Conservation (phyloP, 2,888 invertebrate genomes). For the Tupiocoris notatus region DNA sequence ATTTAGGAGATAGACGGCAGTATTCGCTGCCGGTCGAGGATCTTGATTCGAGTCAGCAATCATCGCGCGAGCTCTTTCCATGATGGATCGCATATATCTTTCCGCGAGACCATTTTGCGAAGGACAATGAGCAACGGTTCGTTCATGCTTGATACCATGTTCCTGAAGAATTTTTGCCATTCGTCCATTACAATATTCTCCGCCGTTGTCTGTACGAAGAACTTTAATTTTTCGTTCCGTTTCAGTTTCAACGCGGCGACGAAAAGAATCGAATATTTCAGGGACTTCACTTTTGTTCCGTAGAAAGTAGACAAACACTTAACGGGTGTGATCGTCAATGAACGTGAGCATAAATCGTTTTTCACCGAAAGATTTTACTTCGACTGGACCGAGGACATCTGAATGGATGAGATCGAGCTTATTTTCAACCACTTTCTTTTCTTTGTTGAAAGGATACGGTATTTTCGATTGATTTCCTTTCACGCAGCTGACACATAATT, state of each 20-base stretch:
- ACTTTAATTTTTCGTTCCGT: background rate
- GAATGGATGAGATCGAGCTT: constrained; percentile 19
- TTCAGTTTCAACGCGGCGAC: constrained; percentile 1
- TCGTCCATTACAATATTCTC: constrained; percentile 24
- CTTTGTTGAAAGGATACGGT: background rate
- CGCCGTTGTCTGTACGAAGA: constrained; percentile 33
- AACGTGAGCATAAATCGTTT: constrained; percentile 10
- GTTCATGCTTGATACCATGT: constrained; percentile 31
- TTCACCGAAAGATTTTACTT: constrained; percentile 5
- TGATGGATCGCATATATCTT: no score
- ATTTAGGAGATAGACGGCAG: constrained; percentile 52
- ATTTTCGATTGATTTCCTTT: background rate
- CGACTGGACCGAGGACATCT: constrained; percentile 13
- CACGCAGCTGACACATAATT: constrained; percentile 6
- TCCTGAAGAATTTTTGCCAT: constrained; percentile 14
- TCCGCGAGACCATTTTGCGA: constrained; percentile 43
- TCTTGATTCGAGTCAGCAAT: background rate
- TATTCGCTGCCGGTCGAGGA: constrained; percentile 47
- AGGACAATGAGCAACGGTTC: constrained; percentile 34
- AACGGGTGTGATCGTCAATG: constrained; percentile 17
- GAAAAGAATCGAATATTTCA: constrained; percentile 4
- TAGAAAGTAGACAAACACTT: constrained; percentile 23
- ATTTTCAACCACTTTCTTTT: background rate
- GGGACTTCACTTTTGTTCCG: constrained; percentile 4
- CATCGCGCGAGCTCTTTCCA: constrained; percentile 10